phyloP scores from a whole-genome alignment of 2,113 vertebrate genomes.

The Elephas maximus region DNA sequence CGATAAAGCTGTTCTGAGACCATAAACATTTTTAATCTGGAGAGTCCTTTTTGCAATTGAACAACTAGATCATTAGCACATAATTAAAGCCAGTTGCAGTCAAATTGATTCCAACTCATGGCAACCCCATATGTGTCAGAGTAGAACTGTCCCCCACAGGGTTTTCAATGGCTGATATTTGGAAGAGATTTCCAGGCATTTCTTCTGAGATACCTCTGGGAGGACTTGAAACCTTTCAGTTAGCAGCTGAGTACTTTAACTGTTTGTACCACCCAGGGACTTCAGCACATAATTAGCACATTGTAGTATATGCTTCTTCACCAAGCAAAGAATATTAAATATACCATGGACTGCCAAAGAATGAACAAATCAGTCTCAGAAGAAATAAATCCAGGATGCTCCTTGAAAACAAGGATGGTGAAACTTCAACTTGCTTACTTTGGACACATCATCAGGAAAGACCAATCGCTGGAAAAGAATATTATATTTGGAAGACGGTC shows the following conservation, averaged over 20 bases:
- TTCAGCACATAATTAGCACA: background rate
- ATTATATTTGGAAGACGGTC: background rate
- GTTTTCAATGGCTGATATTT: no score
- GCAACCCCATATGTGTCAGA: no score
- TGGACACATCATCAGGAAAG: background rate
- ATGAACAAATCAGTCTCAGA: no score
- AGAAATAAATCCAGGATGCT: no score
- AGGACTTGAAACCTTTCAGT: background rate
- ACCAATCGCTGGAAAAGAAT: background rate
- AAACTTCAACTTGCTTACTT: no score
- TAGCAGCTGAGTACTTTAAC: no score
- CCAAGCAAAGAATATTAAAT: no score
- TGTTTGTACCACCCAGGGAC: no score
- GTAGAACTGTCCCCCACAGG: no score
- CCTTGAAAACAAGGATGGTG: no score
- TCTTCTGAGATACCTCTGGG: background rate
- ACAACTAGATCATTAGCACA: background rate
- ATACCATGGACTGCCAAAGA: no score
- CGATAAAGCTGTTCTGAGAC: background rate
- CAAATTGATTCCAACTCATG: no score
- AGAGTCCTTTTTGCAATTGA: background rate
- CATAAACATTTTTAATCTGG: background rate
- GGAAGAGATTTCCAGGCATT: background rate
- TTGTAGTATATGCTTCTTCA: background rate
- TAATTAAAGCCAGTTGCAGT: background rate